These are phyloP conservation scores for Naja naja DNA, from an alignment of 2,113 vertebrate genomes.

Conservation along the genomic window DNA sequence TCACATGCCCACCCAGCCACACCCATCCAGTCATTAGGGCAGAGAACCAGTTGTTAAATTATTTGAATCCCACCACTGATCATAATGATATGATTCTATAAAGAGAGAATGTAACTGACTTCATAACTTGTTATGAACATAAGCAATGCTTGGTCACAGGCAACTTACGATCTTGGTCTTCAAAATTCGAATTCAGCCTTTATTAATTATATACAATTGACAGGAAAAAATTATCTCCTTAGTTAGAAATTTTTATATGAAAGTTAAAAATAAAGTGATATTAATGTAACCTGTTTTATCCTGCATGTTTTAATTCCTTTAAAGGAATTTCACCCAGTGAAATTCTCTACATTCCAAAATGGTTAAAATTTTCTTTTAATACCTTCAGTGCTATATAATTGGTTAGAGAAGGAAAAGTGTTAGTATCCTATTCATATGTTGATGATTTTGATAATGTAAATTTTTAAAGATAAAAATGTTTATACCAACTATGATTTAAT, in stretches of 20 bases:
- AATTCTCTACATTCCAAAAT: slow-evolving; percentile 14
- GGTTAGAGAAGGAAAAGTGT: neutral
- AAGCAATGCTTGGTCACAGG: too few relatives aligned
- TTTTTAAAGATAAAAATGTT: neutral
- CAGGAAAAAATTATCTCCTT: slow-evolving; percentile 66
- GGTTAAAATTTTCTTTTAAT: slow-evolving; percentile 12
- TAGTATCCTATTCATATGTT: slow-evolving; percentile 20
- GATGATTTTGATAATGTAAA: neutral
- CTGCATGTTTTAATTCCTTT: slow-evolving; percentile 47
- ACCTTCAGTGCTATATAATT: slow-evolving; percentile 11
- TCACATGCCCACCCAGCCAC: too few relatives aligned
- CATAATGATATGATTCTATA: too few relatives aligned
- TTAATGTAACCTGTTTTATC: slow-evolving; percentile 64
- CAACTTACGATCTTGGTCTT: too few relatives aligned
- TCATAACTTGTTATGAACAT: too few relatives aligned
- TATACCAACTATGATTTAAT: neutral
- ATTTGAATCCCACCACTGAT: too few relatives aligned
- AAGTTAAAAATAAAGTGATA: slow-evolving; percentile 67
- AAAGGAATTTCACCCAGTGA: slow-evolving; percentile 46
- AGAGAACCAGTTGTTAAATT: too few relatives aligned
- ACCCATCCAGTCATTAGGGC: too few relatives aligned
- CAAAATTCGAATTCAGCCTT: neutral
- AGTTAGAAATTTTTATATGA: slow-evolving; percentile 68
- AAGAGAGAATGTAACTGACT: too few relatives aligned
- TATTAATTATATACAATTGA: slow-evolving; percentile 41